These are phyloP conservation scores for Sinotaia quadrata DNA, from an alignment of 2,888 invertebrate species.

Conservation along the genomic window DNA sequence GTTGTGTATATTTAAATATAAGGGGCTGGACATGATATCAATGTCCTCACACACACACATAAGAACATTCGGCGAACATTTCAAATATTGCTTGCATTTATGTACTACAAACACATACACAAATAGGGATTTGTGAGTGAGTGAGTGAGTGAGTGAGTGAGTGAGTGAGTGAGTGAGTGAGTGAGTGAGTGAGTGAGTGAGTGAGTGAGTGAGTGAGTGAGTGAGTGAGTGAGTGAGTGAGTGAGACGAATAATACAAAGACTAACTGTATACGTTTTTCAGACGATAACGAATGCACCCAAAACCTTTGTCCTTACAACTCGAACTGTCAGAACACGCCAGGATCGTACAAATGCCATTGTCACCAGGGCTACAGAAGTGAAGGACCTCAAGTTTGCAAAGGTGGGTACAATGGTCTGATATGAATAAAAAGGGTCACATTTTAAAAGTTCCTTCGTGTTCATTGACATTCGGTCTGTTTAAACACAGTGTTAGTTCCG, in stretches of 20 bases:
- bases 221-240: conserved; percentile 7
- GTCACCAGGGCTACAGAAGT: neutral
- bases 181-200: neutral
- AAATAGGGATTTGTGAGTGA: neutral
- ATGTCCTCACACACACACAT: too few relatives aligned
- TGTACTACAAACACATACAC: too few relatives aligned
- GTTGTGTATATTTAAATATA: too few relatives aligned
- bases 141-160: neutral
- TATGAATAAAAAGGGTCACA: too few relatives aligned
- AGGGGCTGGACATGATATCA: too few relatives aligned
- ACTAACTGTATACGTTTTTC: too few relatives aligned
- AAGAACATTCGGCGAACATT: too few relatives aligned
- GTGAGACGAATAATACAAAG: neutral
- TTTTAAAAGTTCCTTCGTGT: too few relatives aligned
- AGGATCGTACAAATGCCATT: neutral
- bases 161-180: neutral
- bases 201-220: conserved; percentile 15
- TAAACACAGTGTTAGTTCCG: too few relatives aligned
- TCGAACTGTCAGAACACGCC: neutral
- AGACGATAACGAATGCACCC: neutral
- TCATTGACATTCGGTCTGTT: too few relatives aligned
- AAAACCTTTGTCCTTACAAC: neutral
- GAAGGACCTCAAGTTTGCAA: neutral
- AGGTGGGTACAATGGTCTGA: too few relatives aligned
- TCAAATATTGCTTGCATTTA: too few relatives aligned